These are phyloP conservation scores for Paratrypauchen microcephalus DNA, from an alignment of 2,797 vertebrate species.

Conservation along the genomic window DNA sequence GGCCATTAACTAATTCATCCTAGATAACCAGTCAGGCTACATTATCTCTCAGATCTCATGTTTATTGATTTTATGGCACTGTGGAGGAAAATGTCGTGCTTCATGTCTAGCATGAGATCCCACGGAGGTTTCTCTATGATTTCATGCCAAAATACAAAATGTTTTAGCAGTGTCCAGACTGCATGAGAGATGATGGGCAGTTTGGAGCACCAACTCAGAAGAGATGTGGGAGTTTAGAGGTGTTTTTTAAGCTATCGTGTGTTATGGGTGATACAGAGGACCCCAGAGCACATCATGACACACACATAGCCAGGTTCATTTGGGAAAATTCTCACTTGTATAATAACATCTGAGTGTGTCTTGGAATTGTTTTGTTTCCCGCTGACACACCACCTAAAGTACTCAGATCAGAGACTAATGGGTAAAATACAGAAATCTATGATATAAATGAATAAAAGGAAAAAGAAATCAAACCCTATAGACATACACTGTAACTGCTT, in stretches of 20 bases:
- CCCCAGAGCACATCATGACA: neutral
- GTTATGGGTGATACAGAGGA: neutral
- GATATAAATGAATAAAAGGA: neutral
- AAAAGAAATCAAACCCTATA: neutral
- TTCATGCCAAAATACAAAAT: constrained; percentile 16
- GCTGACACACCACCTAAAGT: no score
- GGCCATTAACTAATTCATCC: neutral
- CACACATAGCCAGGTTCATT: neutral
- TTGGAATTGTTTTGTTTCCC: neutral
- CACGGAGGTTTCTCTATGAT: neutral
- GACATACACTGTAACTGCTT: neutral
- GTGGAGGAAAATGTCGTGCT: constrained; percentile 35
- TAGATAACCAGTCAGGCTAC: neutral
- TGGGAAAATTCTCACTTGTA: neutral
- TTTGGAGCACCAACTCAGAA: no score
- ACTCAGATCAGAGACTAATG: neutral
- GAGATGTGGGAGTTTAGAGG: neutral
- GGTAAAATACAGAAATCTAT: neutral
- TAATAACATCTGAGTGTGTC: neutral
- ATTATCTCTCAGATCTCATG: neutral
- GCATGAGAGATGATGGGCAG: no score
- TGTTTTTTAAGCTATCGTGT: neutral
- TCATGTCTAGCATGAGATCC: neutral
- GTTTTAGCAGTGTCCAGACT: neutral
- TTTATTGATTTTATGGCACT: constrained; percentile 4